Base-by-base conservation (phyloP, 2,113 vertebrate genomes). In the Otocyon megalotis region DNA sequence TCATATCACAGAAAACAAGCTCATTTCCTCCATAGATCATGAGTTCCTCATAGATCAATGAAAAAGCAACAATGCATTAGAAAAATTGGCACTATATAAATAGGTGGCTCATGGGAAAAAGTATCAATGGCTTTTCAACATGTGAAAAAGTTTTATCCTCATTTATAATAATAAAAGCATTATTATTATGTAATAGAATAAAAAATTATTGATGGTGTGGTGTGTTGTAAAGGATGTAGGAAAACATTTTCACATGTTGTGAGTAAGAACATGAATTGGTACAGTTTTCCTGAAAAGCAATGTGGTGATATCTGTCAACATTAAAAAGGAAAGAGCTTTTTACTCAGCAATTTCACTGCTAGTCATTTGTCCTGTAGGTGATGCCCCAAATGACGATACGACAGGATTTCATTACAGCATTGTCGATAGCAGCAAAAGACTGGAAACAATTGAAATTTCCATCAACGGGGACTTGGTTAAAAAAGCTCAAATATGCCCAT, bases 281-380 rank as follows among this genome's bases (percentile, higher is more conserved):
- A 35, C n/a, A 60, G 1, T 2, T 81, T 97, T 93, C 60, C 80
- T n/a, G 50, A 54, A 87, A 90, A 86, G 65, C 50, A 93, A 90
- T 10, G n/a, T 28, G 35, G 3, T 19, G 5, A 43, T 54, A 50
- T 22, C 56, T 72, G 62, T 50, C 74, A 81, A 77, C 37, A 48
- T 62, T 37, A 88, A 90, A 87, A 82, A 35, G 22, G 58, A 80
- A 74, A 80, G 83, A 53, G 8, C 28, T 82, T 82, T 82, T 87
- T 48, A 83, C n/a, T 60, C 20, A 82, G n/a, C 60, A 50, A 88
- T 88, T 94, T 91, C 53, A 19, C 16, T 83, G 71, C 43, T 76
- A 77, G 43, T 83, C 53, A 28, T 76, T 88, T 48, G 53, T 91
- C 79, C 28, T 48, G 26, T 2, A 17, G 43, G 71, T 48, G 87